Base-by-base conservation (phyloP, 1,140 invertebrate species). In the Sitobion miscanthi region DNA sequence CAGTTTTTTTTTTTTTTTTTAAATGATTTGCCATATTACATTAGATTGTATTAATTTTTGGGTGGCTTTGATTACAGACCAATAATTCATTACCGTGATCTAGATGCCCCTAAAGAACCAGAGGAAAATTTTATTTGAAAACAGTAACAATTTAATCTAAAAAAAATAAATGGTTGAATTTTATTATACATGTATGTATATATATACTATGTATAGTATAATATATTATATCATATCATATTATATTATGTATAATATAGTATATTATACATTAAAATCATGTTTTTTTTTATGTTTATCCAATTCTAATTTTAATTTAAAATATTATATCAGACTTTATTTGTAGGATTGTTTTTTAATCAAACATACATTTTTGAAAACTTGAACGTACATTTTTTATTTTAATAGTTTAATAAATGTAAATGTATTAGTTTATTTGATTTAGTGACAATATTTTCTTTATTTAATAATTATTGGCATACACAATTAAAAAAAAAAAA, bases 11-110 rank as follows among this genome's bases (percentile, higher is more conserved):
- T 52, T 85, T 42, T 21, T 47, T 87, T 52, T 85, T 42, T 23
- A 21, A 88, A 9, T 52, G 1, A 85, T 88, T 17, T 21, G 6
- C 14, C 20, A 52, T 49, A 42, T 49, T 87, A n/a, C 54, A 54
- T 25, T n/a, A 52, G 9, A 49, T 45, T 83, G 3, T 35, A n/a
- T 21, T 54, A 42, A 77, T 57, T 93, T 47, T 62, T 62, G 30
- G n/a, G 62, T 95, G 96, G 96, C 94, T 96, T 96, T 94, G 97
- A 98, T 95, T 97, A 97, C 95, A 96, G 98, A 95, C 97, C 97
- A 94, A 97, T 98, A 94, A 98, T 98, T 95, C 97, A 98, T 96
- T 99, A 99, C 96, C 96, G 98, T 95, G 98, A 99, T 96, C 96
- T 98, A 95, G 98, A 98, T 96, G 98, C 98, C 91, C 98, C 98